Evolutionary conservation across 2,888 invertebrate species (phyloP).

Genomic region (Clunio marinus): DNA sequence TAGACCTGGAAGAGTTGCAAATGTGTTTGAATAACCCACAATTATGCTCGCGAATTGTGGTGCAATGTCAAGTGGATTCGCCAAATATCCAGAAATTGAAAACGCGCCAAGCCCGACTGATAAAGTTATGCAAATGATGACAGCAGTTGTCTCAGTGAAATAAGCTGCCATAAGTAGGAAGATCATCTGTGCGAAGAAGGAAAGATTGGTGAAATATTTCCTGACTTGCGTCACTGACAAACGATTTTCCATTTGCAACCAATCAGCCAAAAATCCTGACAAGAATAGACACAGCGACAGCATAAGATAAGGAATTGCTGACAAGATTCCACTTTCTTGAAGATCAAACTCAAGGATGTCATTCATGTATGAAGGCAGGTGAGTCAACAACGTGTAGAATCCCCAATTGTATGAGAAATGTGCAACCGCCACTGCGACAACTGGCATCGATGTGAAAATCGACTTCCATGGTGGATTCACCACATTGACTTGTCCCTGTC

Average conservation of each 20-base stretch:
- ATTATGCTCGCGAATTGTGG: slow-evolving; percentile 78
- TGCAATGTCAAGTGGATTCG: slow-evolving; percentile 75
- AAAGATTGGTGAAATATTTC: slow-evolving; percentile 26
- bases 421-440: slow-evolving; percentile 71
- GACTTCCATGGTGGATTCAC: slow-evolving; percentile 66
- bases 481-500: slow-evolving; percentile 51
- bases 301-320: slow-evolving; percentile 75
- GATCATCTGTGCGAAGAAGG: slow-evolving; percentile 28
- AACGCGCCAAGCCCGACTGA: slow-evolving; percentile 18
- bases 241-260: slow-evolving; percentile 56
- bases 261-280: slow-evolving; percentile 73
- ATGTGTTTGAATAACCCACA: slow-evolving; percentile 80
- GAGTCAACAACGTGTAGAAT: slow-evolving; percentile 71
- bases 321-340: slow-evolving; percentile 67
- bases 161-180: slow-evolving; percentile 21
- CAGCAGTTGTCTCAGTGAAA: not conserved
- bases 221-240: slow-evolving; percentile 62
- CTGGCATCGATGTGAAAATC: slow-evolving; percentile 65
- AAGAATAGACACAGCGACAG: slow-evolving; percentile 71
- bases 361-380: slow-evolving; percentile 70
- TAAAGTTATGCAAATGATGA: slow-evolving; percentile 7
- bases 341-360: slow-evolving; percentile 64
- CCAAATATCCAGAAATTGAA: slow-evolving; percentile 50
- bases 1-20: slow-evolving; percentile 76
- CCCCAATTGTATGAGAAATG: slow-evolving; percentile 81